phyloP scores from a whole-genome alignment of 2,113 vertebrate species.

The Clarias gariepinus region DNA sequence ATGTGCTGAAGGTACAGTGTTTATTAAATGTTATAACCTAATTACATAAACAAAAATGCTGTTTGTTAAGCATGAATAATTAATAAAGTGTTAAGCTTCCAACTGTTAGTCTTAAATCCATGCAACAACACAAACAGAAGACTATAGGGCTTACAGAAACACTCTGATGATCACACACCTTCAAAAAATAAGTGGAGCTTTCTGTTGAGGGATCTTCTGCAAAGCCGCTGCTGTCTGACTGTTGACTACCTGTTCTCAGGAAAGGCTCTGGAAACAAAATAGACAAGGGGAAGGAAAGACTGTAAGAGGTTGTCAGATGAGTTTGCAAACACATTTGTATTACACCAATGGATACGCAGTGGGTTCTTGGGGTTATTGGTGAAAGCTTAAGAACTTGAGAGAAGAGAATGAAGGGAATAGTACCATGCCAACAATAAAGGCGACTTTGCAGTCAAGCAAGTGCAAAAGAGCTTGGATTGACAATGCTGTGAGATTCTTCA shows the following conservation, averaged over 20 bases:
- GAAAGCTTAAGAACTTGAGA: background rate
- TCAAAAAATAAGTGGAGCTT: constrained; percentile 76
- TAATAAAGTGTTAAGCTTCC: background rate
- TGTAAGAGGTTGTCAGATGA: background rate
- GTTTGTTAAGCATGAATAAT: background rate
- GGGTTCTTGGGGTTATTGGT: background rate
- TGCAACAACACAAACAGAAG: background rate
- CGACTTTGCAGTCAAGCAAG: background rate
- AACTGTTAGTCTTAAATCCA: background rate
- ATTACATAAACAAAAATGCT: background rate
- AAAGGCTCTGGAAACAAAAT: constrained; percentile 72
- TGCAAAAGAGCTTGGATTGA: background rate
- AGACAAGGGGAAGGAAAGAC: background rate
- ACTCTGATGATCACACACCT: constrained; percentile 69
- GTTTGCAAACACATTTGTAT: background rate
- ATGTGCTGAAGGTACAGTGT: background rate
- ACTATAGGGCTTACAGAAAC: background rate
- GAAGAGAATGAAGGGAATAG: background rate
- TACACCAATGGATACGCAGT: background rate
- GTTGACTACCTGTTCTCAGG: constrained; percentile 85
- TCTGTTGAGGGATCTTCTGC: constrained; percentile 89
- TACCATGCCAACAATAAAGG: background rate
- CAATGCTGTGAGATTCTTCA: background rate
- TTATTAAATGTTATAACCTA: background rate
- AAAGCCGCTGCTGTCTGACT: constrained; percentile 97